Evolutionary conservation across 2,797 vertebrate species (phyloP).

Genomic region (Alfaro cultratus): DNA sequence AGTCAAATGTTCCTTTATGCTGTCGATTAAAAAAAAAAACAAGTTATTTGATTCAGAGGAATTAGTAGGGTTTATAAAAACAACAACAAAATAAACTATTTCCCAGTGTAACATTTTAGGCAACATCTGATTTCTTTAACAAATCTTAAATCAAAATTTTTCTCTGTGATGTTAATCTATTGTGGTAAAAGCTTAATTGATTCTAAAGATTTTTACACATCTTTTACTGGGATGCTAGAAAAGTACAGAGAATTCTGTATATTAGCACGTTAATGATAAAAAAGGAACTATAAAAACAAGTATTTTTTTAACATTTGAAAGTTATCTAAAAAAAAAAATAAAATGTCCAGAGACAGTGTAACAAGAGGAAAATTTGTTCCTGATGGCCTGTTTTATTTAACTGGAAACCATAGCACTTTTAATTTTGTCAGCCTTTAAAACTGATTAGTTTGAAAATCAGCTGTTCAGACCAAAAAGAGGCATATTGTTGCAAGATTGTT

Average conservation of each 20-base stretch:
- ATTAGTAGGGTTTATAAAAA: neutral
- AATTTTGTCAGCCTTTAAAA: neutral
- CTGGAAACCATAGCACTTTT: neutral
- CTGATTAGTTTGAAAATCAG: slow-evolving; percentile 5
- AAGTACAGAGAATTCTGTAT: neutral
- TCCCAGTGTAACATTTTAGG: neutral
- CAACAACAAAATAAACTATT: neutral
- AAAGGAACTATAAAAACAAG: neutral
- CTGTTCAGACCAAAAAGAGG: slow-evolving; percentile 53
- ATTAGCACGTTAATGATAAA: neutral
- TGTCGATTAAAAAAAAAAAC: neutral
- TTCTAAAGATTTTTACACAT: neutral
- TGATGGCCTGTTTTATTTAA: neutral
- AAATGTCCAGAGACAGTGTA: neutral
- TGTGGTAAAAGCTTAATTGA: neutral
- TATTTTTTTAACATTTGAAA: neutral
- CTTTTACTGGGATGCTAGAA: neutral
- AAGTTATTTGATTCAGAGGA: neutral
- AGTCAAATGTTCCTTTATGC: neutral
- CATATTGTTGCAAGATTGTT: slow-evolving; percentile 58
- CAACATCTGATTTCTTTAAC: neutral
- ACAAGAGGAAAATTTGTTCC: neutral
- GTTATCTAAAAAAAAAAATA: neutral
- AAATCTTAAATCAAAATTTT: neutral
- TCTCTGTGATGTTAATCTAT: neutral